A percentile compares a stretch with the other conserved stretches of the same genome.
Conservation (phyloP, 2,888 invertebrate species). For the Drosophila subsilvestris region DNA sequence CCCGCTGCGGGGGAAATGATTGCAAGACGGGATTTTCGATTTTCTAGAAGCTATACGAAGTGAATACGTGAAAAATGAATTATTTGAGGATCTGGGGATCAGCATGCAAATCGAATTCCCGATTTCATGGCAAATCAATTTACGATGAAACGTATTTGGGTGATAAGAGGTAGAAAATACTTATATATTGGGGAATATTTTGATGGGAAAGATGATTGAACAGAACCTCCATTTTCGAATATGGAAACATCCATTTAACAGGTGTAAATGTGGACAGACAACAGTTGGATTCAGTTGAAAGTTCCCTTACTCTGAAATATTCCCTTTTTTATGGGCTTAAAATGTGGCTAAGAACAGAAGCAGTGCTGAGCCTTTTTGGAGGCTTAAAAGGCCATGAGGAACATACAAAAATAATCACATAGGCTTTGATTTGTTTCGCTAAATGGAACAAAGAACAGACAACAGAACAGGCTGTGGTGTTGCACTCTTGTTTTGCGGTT, state of each 20-base stretch:
- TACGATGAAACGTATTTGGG: constrained; percentile 11
- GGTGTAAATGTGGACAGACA: background rate
- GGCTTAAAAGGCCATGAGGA: background rate
- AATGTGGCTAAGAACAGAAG: background rate
- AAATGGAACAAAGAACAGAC: too few relatives aligned
- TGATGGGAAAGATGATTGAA: background rate
- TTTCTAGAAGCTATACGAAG: constrained; percentile 28
- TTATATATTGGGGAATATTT: too few relatives aligned
- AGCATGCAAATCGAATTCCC: background rate
- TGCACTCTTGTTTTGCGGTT: background rate
- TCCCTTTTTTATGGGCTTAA: background rate
- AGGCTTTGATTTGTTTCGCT: background rate
- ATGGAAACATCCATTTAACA: background rate
- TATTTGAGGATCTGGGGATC: constrained; percentile 1
- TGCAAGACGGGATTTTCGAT: constrained; percentile 5
- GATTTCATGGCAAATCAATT: constrained; percentile 17
- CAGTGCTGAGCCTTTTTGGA: background rate
- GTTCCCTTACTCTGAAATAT: background rate
- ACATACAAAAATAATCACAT: background rate
- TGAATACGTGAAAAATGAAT: constrained; percentile 38
- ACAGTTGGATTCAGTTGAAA: background rate
- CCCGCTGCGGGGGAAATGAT: constrained; percentile 34
- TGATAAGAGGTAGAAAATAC: background rate
- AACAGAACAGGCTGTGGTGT: background rate
- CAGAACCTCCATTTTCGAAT: background rate